Evolutionary conservation across 2,888 invertebrate genomes (phyloP), one percentile per base, ranked within the genome.

Genomic region (Sturmia bella): DNA sequence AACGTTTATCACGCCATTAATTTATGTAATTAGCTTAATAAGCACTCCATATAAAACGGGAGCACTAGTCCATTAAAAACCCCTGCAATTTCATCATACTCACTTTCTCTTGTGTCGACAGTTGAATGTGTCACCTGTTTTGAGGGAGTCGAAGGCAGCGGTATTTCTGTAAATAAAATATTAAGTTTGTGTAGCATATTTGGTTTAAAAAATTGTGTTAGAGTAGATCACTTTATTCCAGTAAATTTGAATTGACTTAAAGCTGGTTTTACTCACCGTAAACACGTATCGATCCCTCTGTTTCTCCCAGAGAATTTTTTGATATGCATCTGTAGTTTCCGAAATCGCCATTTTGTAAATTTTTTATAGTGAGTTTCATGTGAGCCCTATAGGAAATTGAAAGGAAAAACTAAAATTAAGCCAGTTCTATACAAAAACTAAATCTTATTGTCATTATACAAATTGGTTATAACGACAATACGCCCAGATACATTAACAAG

Each of bases 321-420:
- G 97, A 97, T 91, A 97, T 96, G 92, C 97, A 98, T 87, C 96
- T 93, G 91, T 97, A 98, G 92, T 95, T 96, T 84, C 97, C 97
- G 89, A 97, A 97, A 92, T 98, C 97, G 72, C 94, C 95, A 75
- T 93, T 92, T 90, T 95, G 95, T 82, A 97, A 93, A 92, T 95
- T 96, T 88, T 95, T 94, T 86, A 98, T 96, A 83, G 96, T 97
- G 87, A 97, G 92, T 90, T 95, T 95, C 97, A 97, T 97, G 91
- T 96, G 95, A 32, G 96, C 95, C 90, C 96, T 93, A 11, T 0
- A 54, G 21, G 2, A 2, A 37, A 63, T 19, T 43, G 12, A 2
- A 9, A 21, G 37, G n/a, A n/a, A n/a, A n/a, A n/a, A n/a, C n/a
- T n/a, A n/a, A n/a, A n/a, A n/a, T n/a, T n/a, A n/a, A n/a, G n/a